These are phyloP conservation scores for Busseola fusca DNA, from an alignment of 2,888 invertebrate species.

Conservation along the genomic window DNA sequence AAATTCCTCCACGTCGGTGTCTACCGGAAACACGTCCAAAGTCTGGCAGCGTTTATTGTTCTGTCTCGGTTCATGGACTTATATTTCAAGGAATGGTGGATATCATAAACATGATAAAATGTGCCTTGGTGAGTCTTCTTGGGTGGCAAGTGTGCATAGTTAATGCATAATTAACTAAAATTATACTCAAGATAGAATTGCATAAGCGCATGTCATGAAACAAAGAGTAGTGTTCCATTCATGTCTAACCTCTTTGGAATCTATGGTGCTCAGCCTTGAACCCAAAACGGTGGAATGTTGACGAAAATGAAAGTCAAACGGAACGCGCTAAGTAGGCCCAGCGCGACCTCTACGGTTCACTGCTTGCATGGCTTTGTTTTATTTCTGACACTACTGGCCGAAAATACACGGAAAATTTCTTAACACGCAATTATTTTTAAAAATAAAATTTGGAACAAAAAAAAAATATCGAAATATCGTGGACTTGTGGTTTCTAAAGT, in stretches of 20 bases:
- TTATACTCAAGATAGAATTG: neutral
- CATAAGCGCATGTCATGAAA: neutral
- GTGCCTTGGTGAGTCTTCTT: neutral
- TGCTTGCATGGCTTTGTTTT: slow-evolving; percentile 41
- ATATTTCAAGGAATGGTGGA: slow-evolving; percentile 22
- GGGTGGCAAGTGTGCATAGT: neutral
- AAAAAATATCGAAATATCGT: neutral
- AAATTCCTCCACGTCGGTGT: slow-evolving; percentile 38
- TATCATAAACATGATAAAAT: slow-evolving; percentile 7
- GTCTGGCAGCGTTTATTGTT: slow-evolving; percentile 50
- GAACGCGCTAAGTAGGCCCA: slow-evolving; percentile 54
- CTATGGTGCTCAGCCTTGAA: slow-evolving; percentile 75
- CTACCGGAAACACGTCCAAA: slow-evolving; percentile 52
- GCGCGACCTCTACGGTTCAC: slow-evolving; percentile 57
- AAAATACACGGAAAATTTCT: slow-evolving; percentile 15
- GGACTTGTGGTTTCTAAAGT: neutral
- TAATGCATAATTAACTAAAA: slow-evolving; percentile 1
- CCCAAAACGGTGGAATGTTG: slow-evolving; percentile 76
- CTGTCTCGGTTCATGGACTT: slow-evolving; percentile 12
- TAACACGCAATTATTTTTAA: neutral
- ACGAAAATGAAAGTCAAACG: slow-evolving; percentile 77
- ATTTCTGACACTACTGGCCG: slow-evolving; percentile 35
- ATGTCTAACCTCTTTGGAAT: slow-evolving; percentile 50
- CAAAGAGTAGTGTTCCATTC: slow-evolving; percentile 32
- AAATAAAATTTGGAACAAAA: neutral